Evolutionary conservation across 2,797 vertebrate genomes (phyloP).

Genomic region (Propithecus perrieri): DNA sequence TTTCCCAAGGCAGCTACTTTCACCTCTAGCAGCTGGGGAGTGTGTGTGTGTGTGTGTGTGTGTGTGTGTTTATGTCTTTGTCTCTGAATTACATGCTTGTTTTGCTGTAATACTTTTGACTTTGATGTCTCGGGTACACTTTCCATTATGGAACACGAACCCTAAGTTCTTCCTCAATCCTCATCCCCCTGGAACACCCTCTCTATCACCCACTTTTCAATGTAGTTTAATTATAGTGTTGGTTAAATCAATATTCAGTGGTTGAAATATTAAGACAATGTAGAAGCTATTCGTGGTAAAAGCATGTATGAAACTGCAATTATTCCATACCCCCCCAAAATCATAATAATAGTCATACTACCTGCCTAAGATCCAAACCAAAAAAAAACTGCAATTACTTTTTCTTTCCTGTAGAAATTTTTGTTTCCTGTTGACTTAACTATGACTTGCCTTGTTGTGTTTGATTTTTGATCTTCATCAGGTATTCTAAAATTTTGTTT

Average conservation of each 20-base stretch:
- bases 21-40: neutral
- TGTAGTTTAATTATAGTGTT: neutral
- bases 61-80: neutral
- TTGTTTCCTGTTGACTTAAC: neutral
- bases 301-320: neutral
- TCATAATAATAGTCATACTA: neutral
- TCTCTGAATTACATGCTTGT: neutral
- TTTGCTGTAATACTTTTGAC: neutral
- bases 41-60: too few relatives aligned
- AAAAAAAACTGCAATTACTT: neutral
- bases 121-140: neutral
- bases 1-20: neutral
- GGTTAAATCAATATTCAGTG: neutral
- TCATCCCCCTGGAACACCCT: neutral
- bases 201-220: neutral
- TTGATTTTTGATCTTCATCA: neutral
- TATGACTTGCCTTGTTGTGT: neutral
- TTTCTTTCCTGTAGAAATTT: neutral
- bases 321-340: neutral
- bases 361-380: neutral
- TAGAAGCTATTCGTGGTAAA: neutral
- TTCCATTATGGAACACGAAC: neutral
- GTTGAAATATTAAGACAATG: neutral
- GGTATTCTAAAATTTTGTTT: neutral
- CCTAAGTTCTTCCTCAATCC: neutral